Evolutionary conservation across 2,797 vertebrate genomes (phyloP).

Genomic region (Ctenosaura bakeri): DNA sequence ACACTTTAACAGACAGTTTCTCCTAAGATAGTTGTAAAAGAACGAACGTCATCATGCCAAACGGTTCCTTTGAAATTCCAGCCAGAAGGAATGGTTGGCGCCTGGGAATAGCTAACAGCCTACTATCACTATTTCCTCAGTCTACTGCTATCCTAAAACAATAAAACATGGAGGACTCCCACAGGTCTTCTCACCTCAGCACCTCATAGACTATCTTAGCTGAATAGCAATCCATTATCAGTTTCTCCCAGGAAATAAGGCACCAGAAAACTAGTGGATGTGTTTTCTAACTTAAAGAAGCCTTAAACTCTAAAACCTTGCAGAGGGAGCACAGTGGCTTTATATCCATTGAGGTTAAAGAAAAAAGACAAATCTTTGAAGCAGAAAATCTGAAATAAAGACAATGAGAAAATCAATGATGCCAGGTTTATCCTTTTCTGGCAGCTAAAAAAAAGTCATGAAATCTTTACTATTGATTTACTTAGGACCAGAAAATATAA

Average conservation of each 20-base stretch:
- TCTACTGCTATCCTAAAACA: no score
- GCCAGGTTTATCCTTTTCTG: constrained; percentile 11
- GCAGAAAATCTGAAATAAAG: constrained; percentile 35
- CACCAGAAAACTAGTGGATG: neutral
- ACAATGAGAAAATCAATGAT: constrained; percentile 29
- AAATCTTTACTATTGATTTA: constrained; percentile 25
- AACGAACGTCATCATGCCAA: no score
- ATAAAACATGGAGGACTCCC: no score
- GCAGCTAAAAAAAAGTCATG: constrained; percentile 25
- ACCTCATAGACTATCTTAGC: neutral
- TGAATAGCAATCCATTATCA: neutral
- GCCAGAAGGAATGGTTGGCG: no score
- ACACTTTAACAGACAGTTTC: no score
- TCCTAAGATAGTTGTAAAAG: no score
- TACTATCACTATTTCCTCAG: no score
- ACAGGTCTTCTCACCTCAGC: neutral
- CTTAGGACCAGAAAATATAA: constrained; percentile 2
- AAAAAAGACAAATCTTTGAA: constrained; percentile 19
- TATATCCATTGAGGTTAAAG: neutral
- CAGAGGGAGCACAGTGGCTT: neutral
- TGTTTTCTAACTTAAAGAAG: neutral
- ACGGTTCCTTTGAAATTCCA: no score
- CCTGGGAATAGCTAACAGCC: no score
- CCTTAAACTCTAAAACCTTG: neutral
- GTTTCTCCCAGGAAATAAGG: neutral